Percentiles rank a stretch among this genome's conserved stretches.
Evolutionary conservation across 1,140 invertebrate genomes (phyloP).

Genomic region (Trachymyrmex cornetzi): DNA sequence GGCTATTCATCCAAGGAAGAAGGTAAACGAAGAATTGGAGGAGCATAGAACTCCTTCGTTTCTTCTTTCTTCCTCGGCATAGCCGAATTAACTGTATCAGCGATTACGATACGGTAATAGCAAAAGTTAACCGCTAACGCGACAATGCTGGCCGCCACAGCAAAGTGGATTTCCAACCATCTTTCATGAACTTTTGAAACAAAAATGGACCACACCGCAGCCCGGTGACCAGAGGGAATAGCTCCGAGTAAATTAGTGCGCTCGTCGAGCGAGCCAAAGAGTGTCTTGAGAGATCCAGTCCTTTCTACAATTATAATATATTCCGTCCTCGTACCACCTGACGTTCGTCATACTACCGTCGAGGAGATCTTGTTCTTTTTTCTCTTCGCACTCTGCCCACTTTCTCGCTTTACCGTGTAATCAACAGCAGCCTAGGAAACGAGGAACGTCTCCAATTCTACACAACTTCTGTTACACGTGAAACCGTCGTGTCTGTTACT

Average conservation of each 20-base stretch:
- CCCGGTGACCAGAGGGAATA: background rate
- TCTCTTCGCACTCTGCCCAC: background rate
- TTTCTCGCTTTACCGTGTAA: constrained; percentile 39
- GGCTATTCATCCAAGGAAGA: background rate
- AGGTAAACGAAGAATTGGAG: constrained; percentile 1
- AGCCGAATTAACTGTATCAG: constrained; percentile 45
- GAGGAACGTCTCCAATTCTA: background rate
- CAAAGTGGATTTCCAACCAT: constrained; percentile 28
- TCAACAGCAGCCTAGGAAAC: constrained; percentile 22
- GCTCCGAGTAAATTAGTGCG: constrained; percentile 45
- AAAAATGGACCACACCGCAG: constrained; percentile 20
- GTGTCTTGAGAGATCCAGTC: constrained; percentile 43
- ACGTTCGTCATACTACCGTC: constrained; percentile 42
- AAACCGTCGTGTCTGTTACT: constrained; percentile 19
- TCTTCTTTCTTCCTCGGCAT: background rate
- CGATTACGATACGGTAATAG: constrained; percentile 49
- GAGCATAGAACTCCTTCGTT: background rate
- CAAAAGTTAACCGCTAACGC: constrained; percentile 44
- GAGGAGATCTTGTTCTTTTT: constrained; percentile 26
- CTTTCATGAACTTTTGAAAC: constrained; percentile 35
- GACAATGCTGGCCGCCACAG: background rate
- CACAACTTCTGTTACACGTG: background rate
- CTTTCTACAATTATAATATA: constrained; percentile 60
- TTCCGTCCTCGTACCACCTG: constrained; percentile 45
- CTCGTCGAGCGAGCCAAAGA: constrained; percentile 13